A percentile compares a stretch with the other conserved stretches of the same genome.
Conservation (phyloP, 2,113 vertebrate genomes). For the Chiloscyllium plagiosum region DNA sequence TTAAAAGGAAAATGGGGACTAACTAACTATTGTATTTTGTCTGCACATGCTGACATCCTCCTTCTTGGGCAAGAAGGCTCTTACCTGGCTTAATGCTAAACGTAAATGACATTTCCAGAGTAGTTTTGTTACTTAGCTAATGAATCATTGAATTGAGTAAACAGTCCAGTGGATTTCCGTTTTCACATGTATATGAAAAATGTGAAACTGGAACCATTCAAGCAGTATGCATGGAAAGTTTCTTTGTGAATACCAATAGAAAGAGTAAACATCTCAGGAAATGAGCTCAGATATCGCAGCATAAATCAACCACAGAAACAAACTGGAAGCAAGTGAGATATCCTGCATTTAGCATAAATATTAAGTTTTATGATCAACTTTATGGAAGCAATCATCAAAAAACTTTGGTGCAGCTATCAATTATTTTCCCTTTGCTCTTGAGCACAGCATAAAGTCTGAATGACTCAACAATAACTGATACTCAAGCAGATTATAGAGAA, state of each 20-base stretch:
- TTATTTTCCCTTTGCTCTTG: neutral
- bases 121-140: neutral
- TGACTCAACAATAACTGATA: neutral
- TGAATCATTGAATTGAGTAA: neutral
- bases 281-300: neutral
- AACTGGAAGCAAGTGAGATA: neutral
- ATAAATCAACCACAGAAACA: neutral
- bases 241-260: neutral
- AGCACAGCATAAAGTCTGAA: neutral
- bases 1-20: neutral
- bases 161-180: neutral
- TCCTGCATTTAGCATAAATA: neutral
- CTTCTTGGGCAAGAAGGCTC: neutral
- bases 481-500: neutral
- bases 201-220: neutral
- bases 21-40: neutral
- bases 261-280: neutral
- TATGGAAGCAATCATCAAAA: neutral
- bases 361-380: neutral
- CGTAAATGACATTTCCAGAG: neutral
- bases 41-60: neutral
- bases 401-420: neutral
- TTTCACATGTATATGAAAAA: neutral
- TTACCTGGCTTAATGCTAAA: neutral
- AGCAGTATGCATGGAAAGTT: neutral